These are phyloP conservation scores for Drusus annulatus DNA, from an alignment of 1,140 invertebrate genomes.

Conservation along the genomic window DNA sequence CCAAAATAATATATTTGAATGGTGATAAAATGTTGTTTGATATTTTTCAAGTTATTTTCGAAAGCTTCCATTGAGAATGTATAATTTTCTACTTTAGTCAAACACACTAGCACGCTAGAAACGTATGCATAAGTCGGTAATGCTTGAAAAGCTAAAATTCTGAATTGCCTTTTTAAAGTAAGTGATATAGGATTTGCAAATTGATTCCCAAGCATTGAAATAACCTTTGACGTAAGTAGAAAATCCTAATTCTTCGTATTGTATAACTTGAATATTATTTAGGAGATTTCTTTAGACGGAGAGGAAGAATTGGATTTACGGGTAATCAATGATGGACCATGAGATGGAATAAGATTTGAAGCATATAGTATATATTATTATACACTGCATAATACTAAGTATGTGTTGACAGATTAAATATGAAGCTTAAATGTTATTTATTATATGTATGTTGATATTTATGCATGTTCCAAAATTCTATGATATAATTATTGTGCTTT, in stretches of 20 bases:
- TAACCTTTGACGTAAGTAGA: neutral
- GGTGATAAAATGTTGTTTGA: too few relatives aligned
- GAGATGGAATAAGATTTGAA: conserved; percentile 10
- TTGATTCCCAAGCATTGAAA: conserved; percentile 16
- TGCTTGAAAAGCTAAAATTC: conserved; percentile 46
- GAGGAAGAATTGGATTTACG: neutral
- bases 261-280: conserved; percentile 7
- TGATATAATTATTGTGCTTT: conserved; percentile 20
- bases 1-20: too few relatives aligned
- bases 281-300: neutral
- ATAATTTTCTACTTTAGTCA: conserved; percentile 5
- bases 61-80: neutral
- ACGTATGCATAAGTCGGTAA: conserved; percentile 35
- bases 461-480: conserved; percentile 35
- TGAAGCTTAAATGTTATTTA: conserved; percentile 37
- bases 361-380: neutral
- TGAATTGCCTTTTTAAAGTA: conserved; percentile 49
- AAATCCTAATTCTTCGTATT: conserved; percentile 13
- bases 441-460: conserved; percentile 39
- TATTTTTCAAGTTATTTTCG: too few relatives aligned
- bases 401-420: conserved; percentile 19
- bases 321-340: conserved; percentile 32
- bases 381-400: neutral
- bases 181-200: conserved; percentile 22
- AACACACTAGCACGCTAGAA: conserved; percentile 40